Conservation (phyloP, 2,797 vertebrate species). For the Peromyscus attwateri region DNA sequence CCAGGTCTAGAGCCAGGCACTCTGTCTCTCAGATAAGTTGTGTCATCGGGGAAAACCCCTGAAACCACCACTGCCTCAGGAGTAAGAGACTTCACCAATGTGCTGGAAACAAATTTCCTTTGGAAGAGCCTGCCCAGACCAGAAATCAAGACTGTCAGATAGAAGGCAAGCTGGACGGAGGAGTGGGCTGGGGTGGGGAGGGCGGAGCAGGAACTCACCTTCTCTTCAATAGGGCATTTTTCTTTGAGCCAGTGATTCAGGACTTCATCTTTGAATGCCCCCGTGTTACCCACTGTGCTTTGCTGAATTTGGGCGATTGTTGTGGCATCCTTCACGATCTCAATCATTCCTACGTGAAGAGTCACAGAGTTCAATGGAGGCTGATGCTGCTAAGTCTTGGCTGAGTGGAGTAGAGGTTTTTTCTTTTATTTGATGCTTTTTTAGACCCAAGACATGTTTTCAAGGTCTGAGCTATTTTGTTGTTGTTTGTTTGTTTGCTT, state of each 20-base stretch:
- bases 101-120: too few species aligned
- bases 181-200: neutral
- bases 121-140: neutral
- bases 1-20: neutral
- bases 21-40: neutral
- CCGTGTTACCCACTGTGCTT: slow-evolving; percentile 98
- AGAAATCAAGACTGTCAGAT: neutral
- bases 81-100: neutral
- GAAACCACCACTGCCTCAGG: neutral
- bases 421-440: neutral
- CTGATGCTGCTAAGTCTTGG: neutral
- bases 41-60: neutral
- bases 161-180: neutral
- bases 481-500: neutral
- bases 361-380: neutral
- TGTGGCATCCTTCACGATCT: slow-evolving; percentile 98
- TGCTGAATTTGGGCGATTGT: slow-evolving; percentile 99
- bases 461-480: neutral
- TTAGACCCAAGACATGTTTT: neutral
- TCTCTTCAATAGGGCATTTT: slow-evolving; percentile 96
- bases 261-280: slow-evolving; percentile 98
- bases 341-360: slow-evolving; percentile 94
- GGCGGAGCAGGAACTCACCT: slow-evolving; percentile 87
- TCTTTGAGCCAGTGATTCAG: slow-evolving; percentile 97
- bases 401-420: neutral